Conservation (phyloP, 1,140 invertebrate species). For the Samia ricini region DNA sequence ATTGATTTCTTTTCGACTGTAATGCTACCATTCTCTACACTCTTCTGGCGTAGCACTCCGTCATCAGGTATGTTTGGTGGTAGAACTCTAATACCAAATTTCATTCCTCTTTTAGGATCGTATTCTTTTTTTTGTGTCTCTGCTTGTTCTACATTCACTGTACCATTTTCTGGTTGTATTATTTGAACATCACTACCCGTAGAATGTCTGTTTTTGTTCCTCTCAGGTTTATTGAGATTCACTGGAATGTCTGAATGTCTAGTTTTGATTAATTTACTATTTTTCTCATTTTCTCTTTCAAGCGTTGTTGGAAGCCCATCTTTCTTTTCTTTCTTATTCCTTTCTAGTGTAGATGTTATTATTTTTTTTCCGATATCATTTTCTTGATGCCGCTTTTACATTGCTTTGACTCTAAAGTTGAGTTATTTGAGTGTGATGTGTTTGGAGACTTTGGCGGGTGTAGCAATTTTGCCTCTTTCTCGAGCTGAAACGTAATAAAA, state of each 20-base stretch:
- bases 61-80: conserved; percentile 77
- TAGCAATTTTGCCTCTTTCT: conserved; percentile 66
- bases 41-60: conserved; percentile 70
- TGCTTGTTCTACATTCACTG: conserved; percentile 61
- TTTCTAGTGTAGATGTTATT: conserved; percentile 66
- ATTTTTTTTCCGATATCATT: conserved; percentile 73
- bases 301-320: conserved; percentile 70
- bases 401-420: conserved; percentile 69
- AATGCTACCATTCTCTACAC: conserved; percentile 68
- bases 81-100: conserved; percentile 85
- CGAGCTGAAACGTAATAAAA: conserved; percentile 54
- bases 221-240: conserved; percentile 59
- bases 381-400: conserved; percentile 71
- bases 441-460: conserved; percentile 67
- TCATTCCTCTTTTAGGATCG: conserved; percentile 78
- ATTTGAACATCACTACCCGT: conserved; percentile 66
- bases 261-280: conserved; percentile 63
- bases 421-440: conserved; percentile 72
- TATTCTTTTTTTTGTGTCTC: conserved; percentile 69
- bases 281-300: conserved; percentile 76
- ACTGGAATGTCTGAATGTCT: conserved; percentile 54
- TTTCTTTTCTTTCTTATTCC: conserved; percentile 77
- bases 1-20: conserved; percentile 66
- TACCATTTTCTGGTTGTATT: conserved; percentile 70
- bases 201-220: conserved; percentile 61